Evolutionary conservation across 1,140 invertebrate genomes (phyloP).

Genomic region (Bicyclus anynana): DNA sequence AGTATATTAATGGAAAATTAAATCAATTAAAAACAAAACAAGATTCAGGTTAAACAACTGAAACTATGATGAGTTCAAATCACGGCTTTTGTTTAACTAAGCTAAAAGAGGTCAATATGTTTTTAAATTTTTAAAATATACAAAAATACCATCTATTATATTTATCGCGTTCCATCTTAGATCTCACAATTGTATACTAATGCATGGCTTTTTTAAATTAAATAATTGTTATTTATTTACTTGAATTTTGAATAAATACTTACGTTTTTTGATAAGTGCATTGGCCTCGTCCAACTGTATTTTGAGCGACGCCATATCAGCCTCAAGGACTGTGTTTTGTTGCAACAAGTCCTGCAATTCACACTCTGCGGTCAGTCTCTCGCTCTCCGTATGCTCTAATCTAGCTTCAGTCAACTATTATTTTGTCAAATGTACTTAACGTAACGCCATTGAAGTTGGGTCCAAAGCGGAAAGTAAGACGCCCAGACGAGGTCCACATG

Average conservation of each 20-base stretch:
- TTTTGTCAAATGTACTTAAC: conserved; percentile 47
- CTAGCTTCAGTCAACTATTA: conserved; percentile 59
- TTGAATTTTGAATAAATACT: conserved; percentile 23
- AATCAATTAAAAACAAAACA: no score
- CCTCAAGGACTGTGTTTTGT: conserved; percentile 81
- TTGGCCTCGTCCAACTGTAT: conserved; percentile 61
- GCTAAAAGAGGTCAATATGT: no score
- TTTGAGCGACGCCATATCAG: conserved; percentile 73
- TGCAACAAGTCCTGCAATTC: conserved; percentile 82
- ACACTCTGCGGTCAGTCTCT: conserved; percentile 80
- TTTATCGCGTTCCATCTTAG: no score
- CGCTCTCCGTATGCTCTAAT: conserved; percentile 68
- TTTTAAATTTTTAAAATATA: no score
- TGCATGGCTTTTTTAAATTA: no score
- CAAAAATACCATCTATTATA: no score
- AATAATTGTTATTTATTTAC: no score
- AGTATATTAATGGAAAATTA: no score
- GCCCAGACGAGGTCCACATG: conserved; percentile 38
- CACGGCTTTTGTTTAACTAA: no score
- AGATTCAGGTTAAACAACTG: no score
- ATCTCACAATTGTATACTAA: no score
- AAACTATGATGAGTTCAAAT: no score
- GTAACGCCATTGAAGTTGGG: conserved; percentile 32
- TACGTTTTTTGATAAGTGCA: conserved; percentile 57
- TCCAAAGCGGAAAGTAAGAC: conserved; percentile 33